Percentiles rank a stretch among this genome's conserved stretches.
These are phyloP conservation scores for Entomyzon cyanotis DNA, from an alignment of 2,113 vertebrate species.

Conservation along the genomic window DNA sequence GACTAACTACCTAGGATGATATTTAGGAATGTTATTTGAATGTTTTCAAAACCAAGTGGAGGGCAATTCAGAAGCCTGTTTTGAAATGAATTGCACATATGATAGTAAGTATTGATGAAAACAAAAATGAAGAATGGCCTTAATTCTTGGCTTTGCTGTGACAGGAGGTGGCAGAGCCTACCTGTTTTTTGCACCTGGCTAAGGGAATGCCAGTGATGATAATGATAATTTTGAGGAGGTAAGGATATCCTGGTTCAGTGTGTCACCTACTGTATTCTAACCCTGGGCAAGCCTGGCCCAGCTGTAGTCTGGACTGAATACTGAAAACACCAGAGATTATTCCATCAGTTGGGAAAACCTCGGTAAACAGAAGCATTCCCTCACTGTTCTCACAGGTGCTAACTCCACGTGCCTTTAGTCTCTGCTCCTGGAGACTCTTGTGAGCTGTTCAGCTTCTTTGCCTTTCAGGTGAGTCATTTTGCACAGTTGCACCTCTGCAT, in stretches of 20 bases:
- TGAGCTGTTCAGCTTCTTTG: not conserved
- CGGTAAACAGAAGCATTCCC: not conserved
- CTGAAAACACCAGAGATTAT: rapidly evolving
- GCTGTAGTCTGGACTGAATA: not conserved
- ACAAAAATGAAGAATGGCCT: not conserved
- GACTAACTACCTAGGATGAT: not conserved
- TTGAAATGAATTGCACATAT: not conserved
- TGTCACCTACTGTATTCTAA: not conserved
- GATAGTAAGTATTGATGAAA: not conserved
- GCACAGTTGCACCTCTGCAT: not conserved
- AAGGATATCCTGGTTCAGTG: not conserved
- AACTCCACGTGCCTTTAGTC: rapidly evolving
- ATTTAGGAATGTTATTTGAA: not conserved
- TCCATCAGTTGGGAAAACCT: not conserved
- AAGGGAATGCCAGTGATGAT: not conserved
- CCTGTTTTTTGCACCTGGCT: not conserved
- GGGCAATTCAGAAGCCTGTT: not conserved
- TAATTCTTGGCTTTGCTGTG: not conserved
- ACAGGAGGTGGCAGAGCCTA: not conserved
- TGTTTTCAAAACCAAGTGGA: not conserved
- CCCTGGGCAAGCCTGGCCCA: not conserved
- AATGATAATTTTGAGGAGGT: not conserved
- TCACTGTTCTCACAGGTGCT: not conserved
- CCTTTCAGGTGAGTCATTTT: not conserved
- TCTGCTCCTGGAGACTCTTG: not conserved